phyloP scores from a whole-genome alignment of 2,113 vertebrate genomes.

The Synodontis membranacea region DNA sequence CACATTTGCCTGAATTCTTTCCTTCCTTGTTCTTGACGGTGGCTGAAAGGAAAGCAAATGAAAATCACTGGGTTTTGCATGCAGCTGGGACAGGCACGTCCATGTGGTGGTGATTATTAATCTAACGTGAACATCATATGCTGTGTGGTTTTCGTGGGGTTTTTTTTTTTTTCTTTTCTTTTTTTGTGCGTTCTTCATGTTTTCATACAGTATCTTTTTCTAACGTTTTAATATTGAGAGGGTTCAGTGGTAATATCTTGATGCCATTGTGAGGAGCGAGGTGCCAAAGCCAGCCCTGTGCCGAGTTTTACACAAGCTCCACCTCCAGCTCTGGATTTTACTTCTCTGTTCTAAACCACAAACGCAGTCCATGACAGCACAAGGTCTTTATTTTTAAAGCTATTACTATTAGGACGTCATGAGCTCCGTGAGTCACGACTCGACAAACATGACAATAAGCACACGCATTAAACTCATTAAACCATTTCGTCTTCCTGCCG shows the following conservation, averaged over 20 bases:
- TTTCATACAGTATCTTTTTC: not conserved
- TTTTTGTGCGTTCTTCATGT: no score
- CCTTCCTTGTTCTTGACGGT: conserved; percentile 42
- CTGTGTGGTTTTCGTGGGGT: not conserved
- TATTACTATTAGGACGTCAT: not conserved
- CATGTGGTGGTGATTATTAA: not conserved
- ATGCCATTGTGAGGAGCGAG: not conserved
- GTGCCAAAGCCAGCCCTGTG: not conserved
- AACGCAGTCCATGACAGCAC: no score
- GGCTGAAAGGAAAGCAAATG: conserved; percentile 50
- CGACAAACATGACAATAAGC: no score
- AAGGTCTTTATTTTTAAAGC: no score
- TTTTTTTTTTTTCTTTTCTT: no score
- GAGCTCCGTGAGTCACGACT: no score
- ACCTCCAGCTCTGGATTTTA: no score
- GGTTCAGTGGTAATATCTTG: no score
- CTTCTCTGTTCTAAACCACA: not conserved
- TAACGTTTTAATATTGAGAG: no score
- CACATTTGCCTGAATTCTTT: conserved; percentile 53
- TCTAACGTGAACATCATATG: not conserved
- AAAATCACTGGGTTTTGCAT: conserved; percentile 41
- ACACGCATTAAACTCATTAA: no score
- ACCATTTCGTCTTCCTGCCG: not conserved
- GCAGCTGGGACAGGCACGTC: conserved; percentile 3
- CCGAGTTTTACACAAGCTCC: no score